These are phyloP conservation scores for Portevinia maculata DNA, from an alignment of 2,888 invertebrate genomes.

Conservation along the genomic window DNA sequence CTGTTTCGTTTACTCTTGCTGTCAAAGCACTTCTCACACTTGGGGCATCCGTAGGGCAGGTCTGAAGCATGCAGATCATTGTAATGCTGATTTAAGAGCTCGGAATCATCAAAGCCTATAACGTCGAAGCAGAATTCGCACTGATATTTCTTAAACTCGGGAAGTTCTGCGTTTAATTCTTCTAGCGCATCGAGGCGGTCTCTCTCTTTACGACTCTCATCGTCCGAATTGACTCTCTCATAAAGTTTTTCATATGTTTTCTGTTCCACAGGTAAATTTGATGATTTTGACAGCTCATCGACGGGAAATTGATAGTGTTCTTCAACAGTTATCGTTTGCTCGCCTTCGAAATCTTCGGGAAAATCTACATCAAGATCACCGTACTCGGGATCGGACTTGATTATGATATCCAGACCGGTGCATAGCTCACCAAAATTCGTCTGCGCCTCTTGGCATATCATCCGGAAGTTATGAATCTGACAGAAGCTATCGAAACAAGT, in stretches of 20 bases:
- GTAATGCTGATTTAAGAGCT: slow-evolving; percentile 51
- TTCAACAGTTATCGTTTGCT: slow-evolving; percentile 58
- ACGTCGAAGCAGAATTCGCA: slow-evolving; percentile 62
- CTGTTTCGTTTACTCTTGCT: slow-evolving; percentile 50
- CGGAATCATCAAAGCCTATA: slow-evolving; percentile 60
- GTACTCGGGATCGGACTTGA: slow-evolving; percentile 44
- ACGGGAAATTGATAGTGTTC: slow-evolving; percentile 59
- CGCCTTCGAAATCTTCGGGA: slow-evolving; percentile 55
- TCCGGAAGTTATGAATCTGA: slow-evolving; percentile 62
- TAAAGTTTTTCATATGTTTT: slow-evolving; percentile 9
- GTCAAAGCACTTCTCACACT: slow-evolving; percentile 55
- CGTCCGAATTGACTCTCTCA: slow-evolving; percentile 12
- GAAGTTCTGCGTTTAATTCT: slow-evolving; percentile 37
- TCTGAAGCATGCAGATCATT: slow-evolving; percentile 49
- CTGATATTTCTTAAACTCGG: slow-evolving; percentile 46
- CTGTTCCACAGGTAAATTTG: background rate
- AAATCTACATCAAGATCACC: slow-evolving; percentile 29
- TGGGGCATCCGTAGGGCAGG: slow-evolving; percentile 49
- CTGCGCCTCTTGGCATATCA: slow-evolving; percentile 64
- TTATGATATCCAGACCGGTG: slow-evolving; percentile 63
- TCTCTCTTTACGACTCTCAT: slow-evolving; percentile 6
- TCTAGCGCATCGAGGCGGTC: slow-evolving; percentile 30
- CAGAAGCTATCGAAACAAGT: slow-evolving; percentile 68
- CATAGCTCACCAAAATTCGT: slow-evolving; percentile 53
- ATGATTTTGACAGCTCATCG: slow-evolving; percentile 8